phyloP scores from a whole-genome alignment of 1,140 invertebrate species.

The Ephestia elutella region DNA sequence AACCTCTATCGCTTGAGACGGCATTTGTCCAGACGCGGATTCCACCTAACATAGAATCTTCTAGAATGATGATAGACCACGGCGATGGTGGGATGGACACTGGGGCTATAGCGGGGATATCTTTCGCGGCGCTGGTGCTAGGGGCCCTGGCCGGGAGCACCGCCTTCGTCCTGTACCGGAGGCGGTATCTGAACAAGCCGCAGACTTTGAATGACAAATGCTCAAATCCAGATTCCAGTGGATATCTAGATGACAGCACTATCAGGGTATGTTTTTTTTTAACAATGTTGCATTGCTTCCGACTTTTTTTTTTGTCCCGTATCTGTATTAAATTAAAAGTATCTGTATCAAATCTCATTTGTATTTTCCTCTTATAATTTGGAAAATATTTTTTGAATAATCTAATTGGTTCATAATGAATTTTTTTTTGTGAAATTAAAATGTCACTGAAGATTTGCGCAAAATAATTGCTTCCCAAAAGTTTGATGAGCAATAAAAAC shows the following conservation, averaged over 20 bases:
- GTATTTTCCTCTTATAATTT: too few species aligned
- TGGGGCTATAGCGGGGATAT: conserved; percentile 82
- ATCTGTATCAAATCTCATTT: too few species aligned
- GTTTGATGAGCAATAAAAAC: conserved; percentile 9
- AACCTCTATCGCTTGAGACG: conserved; percentile 60
- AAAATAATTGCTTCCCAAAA: conserved; percentile 19
- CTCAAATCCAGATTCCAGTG: conserved; percentile 90
- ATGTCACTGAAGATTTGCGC: neutral
- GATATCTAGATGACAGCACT: conserved; percentile 91
- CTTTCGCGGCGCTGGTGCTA: conserved; percentile 79
- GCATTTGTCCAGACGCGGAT: conserved; percentile 55
- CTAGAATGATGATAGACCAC: conserved; percentile 50
- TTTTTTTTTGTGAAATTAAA: too few species aligned
- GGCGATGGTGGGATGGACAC: conserved; percentile 75
- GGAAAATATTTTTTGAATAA: too few species aligned
- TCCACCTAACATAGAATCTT: conserved; percentile 60
- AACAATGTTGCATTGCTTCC: too few species aligned
- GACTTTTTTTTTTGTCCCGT: too few species aligned
- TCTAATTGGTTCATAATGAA: too few species aligned
- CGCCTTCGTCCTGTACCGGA: conserved; percentile 83
- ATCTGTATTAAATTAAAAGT: too few species aligned
- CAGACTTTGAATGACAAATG: conserved; percentile 86
- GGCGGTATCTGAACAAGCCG: conserved; percentile 85
- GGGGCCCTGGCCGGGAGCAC: conserved; percentile 80
- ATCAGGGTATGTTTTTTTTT: conserved; percentile 79